Base-by-base conservation (phyloP, 2,888 invertebrate genomes). In the Eurois occulta region DNA sequence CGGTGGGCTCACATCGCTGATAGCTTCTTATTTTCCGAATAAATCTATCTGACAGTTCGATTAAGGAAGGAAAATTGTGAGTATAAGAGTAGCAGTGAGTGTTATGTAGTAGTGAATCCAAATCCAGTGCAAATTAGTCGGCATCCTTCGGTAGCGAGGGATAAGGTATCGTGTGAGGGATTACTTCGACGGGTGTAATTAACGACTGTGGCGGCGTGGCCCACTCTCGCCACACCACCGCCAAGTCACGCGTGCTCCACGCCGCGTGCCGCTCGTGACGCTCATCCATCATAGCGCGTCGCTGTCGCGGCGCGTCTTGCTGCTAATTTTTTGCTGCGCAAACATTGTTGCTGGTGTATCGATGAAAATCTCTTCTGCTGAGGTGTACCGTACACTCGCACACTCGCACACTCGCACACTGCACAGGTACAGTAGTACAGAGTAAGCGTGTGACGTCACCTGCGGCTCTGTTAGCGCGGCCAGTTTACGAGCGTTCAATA, bases 181-280 rank as follows among this genome's bases (percentile, higher is more conserved):
- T 83, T 77, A 83, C 32, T 68, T 71, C 78, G 58, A 75, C 76
- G 60, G 58, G 38, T 68, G 78, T 83, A 73, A 83, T 86, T 64
- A 82, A 71, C 77, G 55, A 55, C 58, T 18, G 66, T 60, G 62
- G 64, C 24, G 43, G 65, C 65, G 41, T 46, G 28, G 32, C 28
- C 10, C 21, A 21, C 62, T 10, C 35, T 5, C 21, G 24, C 65
- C n/a, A 32, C 48, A 18, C 41, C 41, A 11, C 64, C 21, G 24
- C 65, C n/a, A 32, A 43, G n/a, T 32, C 41, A 11, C 64, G 46
- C 35, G 38, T 16, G 13, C 18, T 6, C 38, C 32, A 32, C 41
- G 24, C 32, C 46, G 11, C 28, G 38, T 35, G 41, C 41, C 48
- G 18, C 60, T 43, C 11, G 48, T 58, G 52, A 48, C 62, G 41